Conservation (phyloP, 2,797 vertebrate genomes). For the Esox lucius region DNA sequence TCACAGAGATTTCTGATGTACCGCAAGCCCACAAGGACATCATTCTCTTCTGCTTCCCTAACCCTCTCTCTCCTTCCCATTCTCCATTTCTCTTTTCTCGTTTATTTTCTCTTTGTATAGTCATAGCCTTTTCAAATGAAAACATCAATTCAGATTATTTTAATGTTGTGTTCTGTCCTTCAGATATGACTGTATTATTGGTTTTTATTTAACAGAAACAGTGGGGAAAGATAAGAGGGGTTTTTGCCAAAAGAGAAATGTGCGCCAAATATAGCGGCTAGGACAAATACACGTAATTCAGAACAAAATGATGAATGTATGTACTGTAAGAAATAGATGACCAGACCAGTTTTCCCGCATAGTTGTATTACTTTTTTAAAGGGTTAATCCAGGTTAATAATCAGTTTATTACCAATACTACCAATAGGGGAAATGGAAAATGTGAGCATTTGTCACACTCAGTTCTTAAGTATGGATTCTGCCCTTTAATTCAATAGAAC, state of each 20-base stretch:
- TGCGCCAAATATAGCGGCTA: too few relatives aligned
- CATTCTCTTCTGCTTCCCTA: conserved; percentile 20
- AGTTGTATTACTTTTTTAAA: neutral
- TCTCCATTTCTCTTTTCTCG: conserved; percentile 9
- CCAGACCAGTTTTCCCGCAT: neutral
- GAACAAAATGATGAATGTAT: too few relatives aligned
- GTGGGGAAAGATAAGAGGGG: too few relatives aligned
- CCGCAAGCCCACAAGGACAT: conserved; percentile 28
- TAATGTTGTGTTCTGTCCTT: too few relatives aligned
- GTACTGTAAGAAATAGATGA: neutral
- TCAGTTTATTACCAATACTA: neutral
- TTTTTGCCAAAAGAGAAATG: too few relatives aligned
- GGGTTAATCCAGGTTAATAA: neutral
- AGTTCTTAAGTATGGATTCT: neutral
- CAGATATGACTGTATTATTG: too few relatives aligned
- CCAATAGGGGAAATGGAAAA: conserved; percentile 2
- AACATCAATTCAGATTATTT: too few relatives aligned
- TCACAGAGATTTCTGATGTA: conserved; percentile 8
- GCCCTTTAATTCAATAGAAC: neutral
- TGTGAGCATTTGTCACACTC: neutral
- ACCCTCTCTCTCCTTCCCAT: neutral
- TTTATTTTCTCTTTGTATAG: neutral
- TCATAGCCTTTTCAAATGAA: neutral
- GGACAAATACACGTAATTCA: neutral
- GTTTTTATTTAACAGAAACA: too few relatives aligned